Percentiles rank a stretch among this genome's conserved stretches.
phyloP scores from a whole-genome alignment of 1,140 invertebrate genomes.

The Glossosoma conforme region DNA sequence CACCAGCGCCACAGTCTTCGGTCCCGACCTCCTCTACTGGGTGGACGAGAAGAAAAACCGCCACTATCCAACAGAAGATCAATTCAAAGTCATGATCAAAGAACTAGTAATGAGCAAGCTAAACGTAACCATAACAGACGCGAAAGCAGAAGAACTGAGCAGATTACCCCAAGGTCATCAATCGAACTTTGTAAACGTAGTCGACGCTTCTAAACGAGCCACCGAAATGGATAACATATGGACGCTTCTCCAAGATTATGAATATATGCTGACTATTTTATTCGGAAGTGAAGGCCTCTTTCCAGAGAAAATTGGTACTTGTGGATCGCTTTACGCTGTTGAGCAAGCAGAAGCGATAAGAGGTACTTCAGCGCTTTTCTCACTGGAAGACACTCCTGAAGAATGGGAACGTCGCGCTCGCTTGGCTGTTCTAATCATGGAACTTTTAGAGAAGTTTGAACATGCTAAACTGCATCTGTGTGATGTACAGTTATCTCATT shows the following conservation, averaged over 20 bases:
- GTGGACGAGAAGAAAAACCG: slow-evolving; percentile 48
- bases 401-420: slow-evolving; percentile 50
- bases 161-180: slow-evolving; percentile 42
- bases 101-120: slow-evolving; percentile 49
- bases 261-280: slow-evolving; percentile 58
- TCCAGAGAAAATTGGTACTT: slow-evolving; percentile 61
- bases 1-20: slow-evolving; percentile 31
- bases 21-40: slow-evolving; percentile 45
- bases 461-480: slow-evolving; percentile 59
- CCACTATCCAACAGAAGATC: slow-evolving; percentile 50
- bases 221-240: slow-evolving; percentile 60
- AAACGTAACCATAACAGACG: slow-evolving; percentile 47
- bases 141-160: slow-evolving; percentile 45
- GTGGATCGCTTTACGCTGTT: slow-evolving; percentile 57
- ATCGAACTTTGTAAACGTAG: neutral
- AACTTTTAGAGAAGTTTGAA: slow-evolving; percentile 57
- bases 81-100: slow-evolving; percentile 50
- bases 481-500: slow-evolving; percentile 63
- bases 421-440: slow-evolving; percentile 56
- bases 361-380: slow-evolving; percentile 37
- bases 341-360: slow-evolving; percentile 53
- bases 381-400: slow-evolving; percentile 38
- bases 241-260: slow-evolving; percentile 59
- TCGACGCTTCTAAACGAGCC: slow-evolving; percentile 9
- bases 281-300: slow-evolving; percentile 57